Conservation (phyloP, 2,797 vertebrate species). For the Apodemus agrarius region DNA sequence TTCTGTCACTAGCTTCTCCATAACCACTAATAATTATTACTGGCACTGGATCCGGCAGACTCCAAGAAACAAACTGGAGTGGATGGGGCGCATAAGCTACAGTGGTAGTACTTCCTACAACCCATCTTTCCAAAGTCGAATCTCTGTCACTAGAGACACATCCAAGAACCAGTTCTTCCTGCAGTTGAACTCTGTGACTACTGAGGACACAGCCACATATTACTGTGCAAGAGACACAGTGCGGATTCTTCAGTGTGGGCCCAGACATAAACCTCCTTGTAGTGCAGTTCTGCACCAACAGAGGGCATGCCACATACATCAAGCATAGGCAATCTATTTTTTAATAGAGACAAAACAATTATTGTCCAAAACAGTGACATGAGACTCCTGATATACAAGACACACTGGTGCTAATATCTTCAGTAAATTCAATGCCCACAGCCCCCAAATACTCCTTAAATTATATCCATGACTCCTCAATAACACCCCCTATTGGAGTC, state of each 20-base stretch:
- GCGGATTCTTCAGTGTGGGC: fast-evolving
- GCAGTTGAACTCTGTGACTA: neutral
- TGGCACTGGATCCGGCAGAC: neutral
- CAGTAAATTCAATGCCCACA: no score
- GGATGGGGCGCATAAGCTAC: neutral
- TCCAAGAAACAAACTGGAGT: no score
- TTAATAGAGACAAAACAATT: no score
- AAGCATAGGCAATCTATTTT: neutral
- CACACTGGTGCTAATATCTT: no score
- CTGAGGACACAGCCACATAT: no score
- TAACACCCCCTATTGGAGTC: no score
- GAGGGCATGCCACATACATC: neutral
- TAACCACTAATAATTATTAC: fast-evolving
- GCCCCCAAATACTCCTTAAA: no score
- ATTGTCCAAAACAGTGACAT: no score
- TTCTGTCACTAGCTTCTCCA: neutral
- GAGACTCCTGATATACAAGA: no score
- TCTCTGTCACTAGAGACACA: neutral
- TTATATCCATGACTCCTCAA: no score
- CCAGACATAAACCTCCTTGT: neutral
- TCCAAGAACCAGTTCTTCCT: neutral
- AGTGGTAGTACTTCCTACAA: neutral
- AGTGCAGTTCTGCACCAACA: neutral
- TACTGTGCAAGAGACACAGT: neutral
- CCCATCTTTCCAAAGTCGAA: no score